Base-by-base conservation (phyloP, 1,140 invertebrate genomes). In the Pomacea maculata region DNA sequence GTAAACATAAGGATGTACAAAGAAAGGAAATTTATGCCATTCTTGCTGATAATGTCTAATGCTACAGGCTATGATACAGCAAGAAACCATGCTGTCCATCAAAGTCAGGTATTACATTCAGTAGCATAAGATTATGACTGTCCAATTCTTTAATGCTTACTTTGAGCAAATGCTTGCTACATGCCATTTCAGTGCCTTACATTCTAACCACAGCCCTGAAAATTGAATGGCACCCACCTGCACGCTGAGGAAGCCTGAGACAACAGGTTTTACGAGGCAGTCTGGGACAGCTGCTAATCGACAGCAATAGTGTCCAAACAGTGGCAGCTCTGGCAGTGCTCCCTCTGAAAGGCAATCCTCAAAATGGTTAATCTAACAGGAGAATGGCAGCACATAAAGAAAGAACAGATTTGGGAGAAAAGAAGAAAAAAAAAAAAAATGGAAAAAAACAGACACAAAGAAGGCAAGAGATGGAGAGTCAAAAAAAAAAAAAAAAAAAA, bases 271-370 rank as follows among this genome's bases (percentile, higher is more conserved):
- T 52, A 91, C 90, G 25, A 94, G 89, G 88, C 93, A 94, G 74
- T 94, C 92, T 12, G 95, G 95, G 83, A 94, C 93, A 63, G 94
- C 94, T 8, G 94, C 94, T 64, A 95, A 89, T 71, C 94, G 93
- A 89, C 94, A 95, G 85, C 95, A 95, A 87, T 95, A 95, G 86
- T 95, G 94, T 15, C 94, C 95, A 88, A 95, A 95, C 34, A 95
- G 87, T 25, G 95, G 95, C 80, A 95, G 89, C 83, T 93, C 90
- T 84, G 85, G 86, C 21, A 80, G 75, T 34, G 79, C 80, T n/a
- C 87, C 86, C 73, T 88, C 88, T 87, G 86, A 15, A 79, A 80
- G 70, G 75, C 45, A 57, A 80, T 45, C 34, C 34, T 45, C 6
- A 45, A 45, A 45, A 45, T 45, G 34, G 45, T n/a, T 21, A 14